A percentile compares a stretch with the other conserved stretches of the same genome.
Conservation (phyloP, 2,888 invertebrate genomes). For the Masnerella sp. region DNA sequence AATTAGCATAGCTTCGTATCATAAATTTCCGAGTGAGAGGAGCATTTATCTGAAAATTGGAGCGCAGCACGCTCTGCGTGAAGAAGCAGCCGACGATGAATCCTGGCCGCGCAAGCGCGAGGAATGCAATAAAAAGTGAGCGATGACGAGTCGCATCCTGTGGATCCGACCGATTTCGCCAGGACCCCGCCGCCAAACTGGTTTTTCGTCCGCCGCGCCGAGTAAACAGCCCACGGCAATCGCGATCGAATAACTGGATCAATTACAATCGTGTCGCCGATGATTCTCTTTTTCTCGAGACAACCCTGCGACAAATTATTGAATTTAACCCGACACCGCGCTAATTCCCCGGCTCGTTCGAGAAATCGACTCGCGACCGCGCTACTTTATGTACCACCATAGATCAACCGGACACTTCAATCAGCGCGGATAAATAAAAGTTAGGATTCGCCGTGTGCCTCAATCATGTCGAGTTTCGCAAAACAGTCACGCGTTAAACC, state of each 20-base stretch:
- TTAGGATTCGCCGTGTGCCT: too few species aligned
- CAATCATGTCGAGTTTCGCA: too few species aligned
- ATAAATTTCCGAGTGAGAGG: conserved; percentile 58
- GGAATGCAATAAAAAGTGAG: conserved; percentile 68
- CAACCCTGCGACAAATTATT: too few species aligned
- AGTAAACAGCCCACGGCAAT: too few species aligned
- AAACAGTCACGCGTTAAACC: too few species aligned
- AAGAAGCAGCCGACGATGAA: conserved; percentile 57
- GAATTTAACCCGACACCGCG: too few species aligned
- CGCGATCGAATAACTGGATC: conserved; percentile 18
- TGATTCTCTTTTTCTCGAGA: background rate
- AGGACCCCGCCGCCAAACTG: conserved; percentile 42
- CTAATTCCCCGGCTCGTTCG: too few species aligned
- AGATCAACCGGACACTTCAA: too few species aligned
- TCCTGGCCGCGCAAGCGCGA: conserved; percentile 50
- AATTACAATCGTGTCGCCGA: too few species aligned
- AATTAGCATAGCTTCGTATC: conserved; percentile 60
- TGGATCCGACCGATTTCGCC: conserved; percentile 38
- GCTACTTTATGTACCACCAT: too few species aligned
- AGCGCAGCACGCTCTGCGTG: conserved; percentile 52
- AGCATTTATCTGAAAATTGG: conserved; percentile 60
- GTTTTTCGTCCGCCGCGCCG: conserved; percentile 53
- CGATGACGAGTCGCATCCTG: conserved; percentile 48
- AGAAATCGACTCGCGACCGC: too few species aligned
- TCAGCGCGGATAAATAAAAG: too few species aligned